Evolutionary conservation across 1,140 invertebrate species (phyloP).

Genomic region (Rhyzopertha dominica): DNA sequence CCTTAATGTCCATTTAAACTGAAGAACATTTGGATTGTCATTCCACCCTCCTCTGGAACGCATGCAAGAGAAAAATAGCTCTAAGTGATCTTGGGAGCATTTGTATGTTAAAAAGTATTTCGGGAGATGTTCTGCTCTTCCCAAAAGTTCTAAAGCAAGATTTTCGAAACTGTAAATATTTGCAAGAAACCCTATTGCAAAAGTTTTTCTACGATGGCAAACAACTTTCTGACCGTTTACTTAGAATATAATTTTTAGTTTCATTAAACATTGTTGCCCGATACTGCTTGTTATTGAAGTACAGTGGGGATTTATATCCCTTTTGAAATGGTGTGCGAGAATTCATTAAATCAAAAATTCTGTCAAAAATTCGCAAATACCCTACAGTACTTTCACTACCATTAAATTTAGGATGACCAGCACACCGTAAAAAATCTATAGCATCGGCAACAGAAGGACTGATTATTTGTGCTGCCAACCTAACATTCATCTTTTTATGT

Average conservation of each 20-base stretch:
- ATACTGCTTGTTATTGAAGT: constrained; percentile 20
- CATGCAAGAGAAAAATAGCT: constrained; percentile 36
- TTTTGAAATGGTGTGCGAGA: constrained; percentile 24
- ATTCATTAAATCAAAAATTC: constrained; percentile 37
- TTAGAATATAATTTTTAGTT: constrained; percentile 12
- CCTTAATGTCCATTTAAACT: constrained; percentile 22
- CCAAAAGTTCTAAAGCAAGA: constrained; percentile 20
- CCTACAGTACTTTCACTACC: constrained; percentile 26
- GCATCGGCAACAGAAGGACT: constrained; percentile 33
- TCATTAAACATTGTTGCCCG: constrained; percentile 18
- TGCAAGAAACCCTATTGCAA: constrained; percentile 13
- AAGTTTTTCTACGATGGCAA: constrained; percentile 15
- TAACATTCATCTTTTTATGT: constrained; percentile 34
- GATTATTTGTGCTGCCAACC: constrained; percentile 30
- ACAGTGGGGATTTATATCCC: constrained; percentile 31
- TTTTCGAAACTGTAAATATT: constrained; percentile 19
- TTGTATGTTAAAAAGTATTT: constrained; percentile 36
- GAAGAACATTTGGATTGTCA: constrained; percentile 29
- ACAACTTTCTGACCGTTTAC: constrained; percentile 2
- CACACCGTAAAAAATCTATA: constrained; percentile 28
- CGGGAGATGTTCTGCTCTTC: constrained; percentile 10
- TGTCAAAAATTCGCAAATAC: constrained; percentile 32
- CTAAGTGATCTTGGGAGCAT: constrained; percentile 33
- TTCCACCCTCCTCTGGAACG: constrained; percentile 22
- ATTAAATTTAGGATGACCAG: constrained; percentile 19